Conservation (phyloP, 2,797 vertebrate genomes). For the Phrynocephalus vlangalii region DNA sequence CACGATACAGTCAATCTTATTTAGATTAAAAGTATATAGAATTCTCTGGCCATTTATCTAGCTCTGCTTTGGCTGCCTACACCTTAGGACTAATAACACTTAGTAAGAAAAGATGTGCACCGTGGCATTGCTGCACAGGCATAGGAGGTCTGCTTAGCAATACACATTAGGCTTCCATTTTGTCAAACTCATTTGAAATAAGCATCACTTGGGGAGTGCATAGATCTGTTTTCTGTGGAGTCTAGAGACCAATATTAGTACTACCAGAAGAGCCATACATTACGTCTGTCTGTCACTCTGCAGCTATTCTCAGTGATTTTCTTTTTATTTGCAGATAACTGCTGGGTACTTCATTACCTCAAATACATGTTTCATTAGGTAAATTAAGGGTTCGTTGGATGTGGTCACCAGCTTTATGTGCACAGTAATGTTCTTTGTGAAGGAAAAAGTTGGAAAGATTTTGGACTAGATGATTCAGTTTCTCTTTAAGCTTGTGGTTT, state of each 20-base stretch:
- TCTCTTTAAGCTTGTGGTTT: background rate
- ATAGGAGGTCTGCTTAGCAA: background rate
- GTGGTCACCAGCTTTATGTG: background rate
- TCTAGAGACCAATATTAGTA: background rate
- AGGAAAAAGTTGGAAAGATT: background rate
- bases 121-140: background rate
- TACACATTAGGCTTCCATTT: background rate
- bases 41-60: background rate
- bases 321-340: constrained; percentile 4
- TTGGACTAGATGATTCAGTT: too few relatives aligned
- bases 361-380: constrained; percentile 22
- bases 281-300: background rate
- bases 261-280: background rate
- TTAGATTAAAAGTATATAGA: background rate
- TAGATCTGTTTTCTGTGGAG: background rate
- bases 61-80: background rate
- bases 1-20: background rate
- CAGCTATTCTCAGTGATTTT: background rate
- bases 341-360: constrained; percentile 20
- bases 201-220: background rate
- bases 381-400: constrained; percentile 15
- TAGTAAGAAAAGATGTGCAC: background rate
- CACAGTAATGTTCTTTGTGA: background rate
- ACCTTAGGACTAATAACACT: background rate
- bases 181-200: constrained; percentile 1